These are phyloP conservation scores for Dynastes hyllus DNA, from an alignment of 2,888 invertebrate genomes.

Conservation along the genomic window DNA sequence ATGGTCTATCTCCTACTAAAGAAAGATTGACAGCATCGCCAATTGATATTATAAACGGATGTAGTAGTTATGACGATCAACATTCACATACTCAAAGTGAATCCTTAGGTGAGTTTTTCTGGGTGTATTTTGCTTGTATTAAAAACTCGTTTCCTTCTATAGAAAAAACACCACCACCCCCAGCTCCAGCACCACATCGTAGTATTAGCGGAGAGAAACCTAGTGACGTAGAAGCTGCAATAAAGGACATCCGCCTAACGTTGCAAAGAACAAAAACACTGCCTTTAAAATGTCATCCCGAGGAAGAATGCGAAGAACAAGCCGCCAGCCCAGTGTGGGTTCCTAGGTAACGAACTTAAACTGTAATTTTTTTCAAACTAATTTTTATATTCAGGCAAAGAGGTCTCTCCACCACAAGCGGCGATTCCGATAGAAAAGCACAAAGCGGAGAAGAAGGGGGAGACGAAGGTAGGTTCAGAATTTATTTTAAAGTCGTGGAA, in stretches of 20 bases:
- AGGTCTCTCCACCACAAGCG: slow-evolving; percentile 72
- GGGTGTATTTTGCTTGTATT: neutral
- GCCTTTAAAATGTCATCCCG: slow-evolving; percentile 72
- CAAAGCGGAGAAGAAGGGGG: slow-evolving; percentile 80
- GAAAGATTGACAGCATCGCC: slow-evolving; percentile 64
- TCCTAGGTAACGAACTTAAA: slow-evolving; percentile 74
- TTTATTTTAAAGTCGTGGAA: neutral
- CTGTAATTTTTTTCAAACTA: slow-evolving; percentile 55
- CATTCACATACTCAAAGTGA: slow-evolving; percentile 65
- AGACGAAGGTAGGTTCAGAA: slow-evolving; percentile 64
- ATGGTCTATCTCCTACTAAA: slow-evolving; percentile 65
- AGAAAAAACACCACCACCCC: slow-evolving; percentile 81
- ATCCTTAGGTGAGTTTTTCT: slow-evolving; percentile 62
- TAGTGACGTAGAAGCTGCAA: slow-evolving; percentile 77
- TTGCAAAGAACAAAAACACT: slow-evolving; percentile 82
- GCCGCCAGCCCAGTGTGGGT: slow-evolving; percentile 81
- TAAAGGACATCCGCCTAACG: slow-evolving; percentile 88
- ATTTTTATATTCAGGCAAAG: slow-evolving; percentile 73
- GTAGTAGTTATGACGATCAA: slow-evolving; percentile 66
- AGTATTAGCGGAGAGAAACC: slow-evolving; percentile 64
- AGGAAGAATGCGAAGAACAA: slow-evolving; percentile 71
- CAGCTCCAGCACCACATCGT: slow-evolving; percentile 84
- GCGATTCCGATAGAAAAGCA: slow-evolving; percentile 79
- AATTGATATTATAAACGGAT: slow-evolving; percentile 67
- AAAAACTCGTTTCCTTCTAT: slow-evolving; percentile 38